Base-by-base conservation (phyloP, 2,888 invertebrate species). In the Orthosia cruda region DNA sequence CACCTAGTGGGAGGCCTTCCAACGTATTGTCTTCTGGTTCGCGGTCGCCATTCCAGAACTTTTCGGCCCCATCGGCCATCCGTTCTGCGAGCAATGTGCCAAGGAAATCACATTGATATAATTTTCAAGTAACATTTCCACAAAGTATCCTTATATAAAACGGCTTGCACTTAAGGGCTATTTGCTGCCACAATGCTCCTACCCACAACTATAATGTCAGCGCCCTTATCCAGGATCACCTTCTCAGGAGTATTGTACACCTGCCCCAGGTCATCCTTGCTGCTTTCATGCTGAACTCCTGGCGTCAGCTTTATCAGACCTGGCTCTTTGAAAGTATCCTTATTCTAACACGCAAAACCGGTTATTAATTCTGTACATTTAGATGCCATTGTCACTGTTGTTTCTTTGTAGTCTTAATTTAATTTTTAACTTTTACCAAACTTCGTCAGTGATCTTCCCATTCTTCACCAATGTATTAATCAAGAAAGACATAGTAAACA, bases 171-270 rank as follows among this genome's bases (percentile, higher is more conserved):
- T 73, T 97, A 97, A 47, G 98, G 97, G 91, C 98, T 97, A 9
- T 96, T 93, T 0, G 98, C 97, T 82, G 97, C 95, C 0, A 98
- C 97, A 84, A 99, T 99, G 0, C 99, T 99, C 85, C 99, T 97
- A 0, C 99, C 99, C 1, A 99, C 99, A 13, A 99, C 99, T 47
- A 99, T 98, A 61, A 99, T 97, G 95, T 99, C 99, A 57, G 98
- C 99, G 26, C 99, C 99, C 83, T 98, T 97, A 64, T 98, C 97
- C 61, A 97, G 92, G 9, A 99, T 97, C 7, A 99, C 99, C 86
- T 97, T 97, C 84, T 98, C 98, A 1, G 99, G 99, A 18, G 98
- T 98, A 80, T 98, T 97, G 93, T 99, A 99, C 78, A 98, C 98
- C 92, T 99, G 96, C 0, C 99, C 99, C 71, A 99, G 96, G 52